A percentile compares a stretch with the other conserved stretches of the same genome.
phyloP scores from a whole-genome alignment of 1,140 invertebrate species.

The Nebria ingens region DNA sequence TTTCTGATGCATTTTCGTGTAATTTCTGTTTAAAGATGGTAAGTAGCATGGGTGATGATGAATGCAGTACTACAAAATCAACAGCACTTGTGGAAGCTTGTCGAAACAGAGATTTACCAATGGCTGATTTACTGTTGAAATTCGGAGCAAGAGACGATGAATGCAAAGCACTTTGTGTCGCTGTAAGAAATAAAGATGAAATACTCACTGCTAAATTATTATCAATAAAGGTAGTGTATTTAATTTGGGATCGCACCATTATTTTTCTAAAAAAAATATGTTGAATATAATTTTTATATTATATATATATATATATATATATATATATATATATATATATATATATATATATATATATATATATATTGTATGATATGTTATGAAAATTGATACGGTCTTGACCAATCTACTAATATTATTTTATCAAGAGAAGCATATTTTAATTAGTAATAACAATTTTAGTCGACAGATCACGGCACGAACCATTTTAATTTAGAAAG shows the following conservation, averaged over 20 bases:
- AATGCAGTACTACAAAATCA: constrained; percentile 25
- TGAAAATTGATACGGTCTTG: too few relatives aligned
- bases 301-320: constrained; percentile 7
- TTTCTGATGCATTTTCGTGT: too few relatives aligned
- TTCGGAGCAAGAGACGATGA: constrained; percentile 83
- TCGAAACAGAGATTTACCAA: constrained; percentile 48
- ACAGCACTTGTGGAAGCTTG: constrained; percentile 66
- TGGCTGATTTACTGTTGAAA: constrained; percentile 63
- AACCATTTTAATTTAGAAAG: too few relatives aligned
- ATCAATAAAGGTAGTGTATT: constrained; percentile 53
- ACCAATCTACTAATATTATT: too few relatives aligned
- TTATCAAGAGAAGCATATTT: too few relatives aligned
- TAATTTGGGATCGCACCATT: background rate
- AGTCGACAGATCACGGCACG: too few relatives aligned
- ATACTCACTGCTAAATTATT: constrained; percentile 62
- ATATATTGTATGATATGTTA: too few relatives aligned
- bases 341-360: too few relatives aligned
- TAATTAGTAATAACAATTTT: too few relatives aligned
- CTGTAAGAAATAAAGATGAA: constrained; percentile 58
- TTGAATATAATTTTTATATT: too few relatives aligned
- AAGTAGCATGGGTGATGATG: constrained; percentile 22
- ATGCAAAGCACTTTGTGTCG: constrained; percentile 66
- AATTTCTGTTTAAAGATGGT: constrained; percentile 17
- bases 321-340: too few relatives aligned
- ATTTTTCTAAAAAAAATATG: background rate